Base-by-base conservation (phyloP, 2,888 invertebrate species). In the Leptinotarsa peninsularis region DNA sequence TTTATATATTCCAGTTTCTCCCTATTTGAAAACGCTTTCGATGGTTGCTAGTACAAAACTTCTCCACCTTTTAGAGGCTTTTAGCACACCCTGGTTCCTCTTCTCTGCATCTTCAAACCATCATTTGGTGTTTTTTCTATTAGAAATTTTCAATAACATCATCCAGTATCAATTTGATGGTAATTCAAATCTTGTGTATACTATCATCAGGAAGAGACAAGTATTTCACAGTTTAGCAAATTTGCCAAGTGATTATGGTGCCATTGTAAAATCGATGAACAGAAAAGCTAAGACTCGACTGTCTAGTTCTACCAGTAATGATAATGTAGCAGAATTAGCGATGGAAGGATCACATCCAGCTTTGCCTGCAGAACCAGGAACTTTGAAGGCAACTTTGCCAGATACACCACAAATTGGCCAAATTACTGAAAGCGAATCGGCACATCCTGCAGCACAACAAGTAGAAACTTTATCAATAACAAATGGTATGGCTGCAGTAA, bases 151-250 rank as follows among this genome's bases (percentile, higher is more conserved):
- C 90, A 99, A 99, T 89, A 99, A 99, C 88, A 98, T 99, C 83
- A 99, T 99, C 83, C 99, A 99, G 90, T 98, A 98, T 87, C 98
- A 98, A 89, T 98, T 98, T 89, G 98, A 98, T 89, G 98, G 98
- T 92, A 99, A 99, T 89, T 96, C 98, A 2, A 99, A 98, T 90
- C 91, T 99, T 83, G 97, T 99, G 49, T 99, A 99, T 90, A 99
- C 99, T 1, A 98, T 99, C 80, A 99, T 99, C 84, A 93, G 99
- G 71, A 99, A 99, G 88, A 92, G 99, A n/a, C 96, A 96, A 87
- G 98, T 99, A 75, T 99, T 99, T 90, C 98, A 99, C 89, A 94
- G 95, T 78, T 90, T 99, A 84, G 98, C 98, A n/a, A 99, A 99
- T 90, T 89, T 99, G 81, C 98, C 98, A 10, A 95, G 96, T 76